phyloP scores from a whole-genome alignment of 2,797 vertebrate species.

The Chrosomus eos region DNA sequence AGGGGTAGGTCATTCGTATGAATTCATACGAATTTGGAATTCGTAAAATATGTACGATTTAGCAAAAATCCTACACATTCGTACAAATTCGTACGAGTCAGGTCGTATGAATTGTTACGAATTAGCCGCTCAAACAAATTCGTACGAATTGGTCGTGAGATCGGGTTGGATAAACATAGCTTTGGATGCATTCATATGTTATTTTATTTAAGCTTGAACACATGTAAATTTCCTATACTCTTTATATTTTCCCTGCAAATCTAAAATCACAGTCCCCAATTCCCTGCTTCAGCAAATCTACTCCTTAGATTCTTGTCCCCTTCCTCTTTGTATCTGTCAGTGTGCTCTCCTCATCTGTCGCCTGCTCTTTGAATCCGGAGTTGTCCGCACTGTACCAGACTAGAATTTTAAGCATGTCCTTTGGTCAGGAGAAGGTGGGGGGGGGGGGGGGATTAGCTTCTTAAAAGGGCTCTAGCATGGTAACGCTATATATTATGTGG shows the following conservation, averaged over 20 bases:
- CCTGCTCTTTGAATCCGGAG: slow-evolving; percentile 45
- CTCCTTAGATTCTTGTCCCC: slow-evolving; percentile 20
- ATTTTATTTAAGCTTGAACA: neutral
- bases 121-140: no score
- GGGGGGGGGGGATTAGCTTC: neutral
- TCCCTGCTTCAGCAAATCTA: slow-evolving; percentile 35
- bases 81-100: no score
- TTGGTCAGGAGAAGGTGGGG: slow-evolving; percentile 31
- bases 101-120: no score
- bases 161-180: no score
- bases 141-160: no score
- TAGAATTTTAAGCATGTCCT: slow-evolving; percentile 56
- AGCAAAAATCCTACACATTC: no score
- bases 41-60: no score
- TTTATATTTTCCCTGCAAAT: slow-evolving; percentile 1
- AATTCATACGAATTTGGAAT: no score
- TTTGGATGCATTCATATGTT: neutral
- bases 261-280: slow-evolving; percentile 2
- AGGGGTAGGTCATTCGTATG: no score
- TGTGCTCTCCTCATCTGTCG: slow-evolving; percentile 42
- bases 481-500: neutral
- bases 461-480: slow-evolving; percentile 11
- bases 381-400: slow-evolving; percentile 49
- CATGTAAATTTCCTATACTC: neutral
- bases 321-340: slow-evolving; percentile 34